Base-by-base conservation (phyloP, 2,888 invertebrate genomes). In the Macropis europaea region DNA sequence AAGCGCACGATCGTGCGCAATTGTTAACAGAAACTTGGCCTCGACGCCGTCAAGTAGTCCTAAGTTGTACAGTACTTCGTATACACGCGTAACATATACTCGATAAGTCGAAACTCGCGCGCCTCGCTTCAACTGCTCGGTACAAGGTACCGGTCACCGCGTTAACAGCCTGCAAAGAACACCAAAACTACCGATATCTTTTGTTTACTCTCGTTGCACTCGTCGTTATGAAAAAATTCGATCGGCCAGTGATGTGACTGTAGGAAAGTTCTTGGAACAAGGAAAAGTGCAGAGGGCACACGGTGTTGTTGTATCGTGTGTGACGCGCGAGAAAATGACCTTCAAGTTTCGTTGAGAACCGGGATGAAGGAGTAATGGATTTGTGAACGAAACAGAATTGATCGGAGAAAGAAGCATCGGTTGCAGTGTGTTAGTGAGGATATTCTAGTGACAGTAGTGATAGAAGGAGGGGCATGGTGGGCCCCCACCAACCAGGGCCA, bases 401-500 rank as follows among this genome's bases (percentile, higher is more conserved):
- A 11, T 36, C 15, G 17, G 42, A 34, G 28, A 59, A 40, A 19
- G 30, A 50, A 42, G 30, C 7, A 32, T 22, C 42, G 19, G 9
- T 15, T 19, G 6, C 24, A 38, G 72, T 72, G 72, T 64, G 50
- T 15, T 22, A 28, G 73, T 73, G 56, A 17, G 64, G 52, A 53
- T 72, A 72, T 61, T 66, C 19, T 42, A 61, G 52, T 28, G 30
- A 52, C 26, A 59, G 40, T 30, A 71, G 56, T 53, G 59, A 52
- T 45, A 38, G 61, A 40, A 0, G 54, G 61, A 64, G 84, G 84
- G 85, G 83, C 80, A 86, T 84, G 87, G 82, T 85, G 84, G 84
- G 79, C 73, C 82, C 82, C 80, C 83, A 82, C 81, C 80, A 79
- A 77, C 79, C 84, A 83, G 85, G 87, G 85, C 82, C 82, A 77